A percentile compares a stretch with the other conserved stretches of the same genome.
Evolutionary conservation across 30 jellyfish, hydroid and myxozoan genomes (phyloP).

Genomic region (Pseudorhiza aurosa): DNA sequence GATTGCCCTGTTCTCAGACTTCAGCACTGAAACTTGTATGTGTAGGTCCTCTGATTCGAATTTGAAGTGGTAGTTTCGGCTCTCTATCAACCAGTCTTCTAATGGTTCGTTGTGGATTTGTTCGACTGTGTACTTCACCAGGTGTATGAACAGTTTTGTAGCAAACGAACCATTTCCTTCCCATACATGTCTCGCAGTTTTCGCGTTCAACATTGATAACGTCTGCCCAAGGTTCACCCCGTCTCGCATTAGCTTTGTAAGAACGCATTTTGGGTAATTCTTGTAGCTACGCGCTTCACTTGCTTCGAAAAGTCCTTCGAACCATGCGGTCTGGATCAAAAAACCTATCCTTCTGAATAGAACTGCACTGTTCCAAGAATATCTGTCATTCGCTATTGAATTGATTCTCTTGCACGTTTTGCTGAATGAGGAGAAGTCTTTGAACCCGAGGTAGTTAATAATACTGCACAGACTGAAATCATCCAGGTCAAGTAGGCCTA

Average conservation of each 20-base stretch:
- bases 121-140: constrained; percentile 10
- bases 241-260: constrained; percentile 18
- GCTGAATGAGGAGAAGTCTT: constrained; percentile 17
- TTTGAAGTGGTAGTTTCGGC: constrained; percentile 23
- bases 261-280: constrained; percentile 50
- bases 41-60: background rate
- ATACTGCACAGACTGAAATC: constrained; percentile 20
- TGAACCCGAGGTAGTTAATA: constrained; percentile 17
- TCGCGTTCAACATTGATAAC: constrained; percentile 17
- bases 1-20: constrained; percentile 1
- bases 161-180: constrained; percentile 43
- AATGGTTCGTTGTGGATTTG: constrained; percentile 42
- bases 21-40: constrained; percentile 31
- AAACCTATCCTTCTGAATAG: constrained; percentile 40
- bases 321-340: constrained; percentile 55
- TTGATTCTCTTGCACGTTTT: constrained; percentile 47
- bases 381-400: constrained; percentile 30
- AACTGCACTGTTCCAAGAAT: constrained; percentile 42
- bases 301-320: constrained; percentile 51
- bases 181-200: constrained; percentile 10
- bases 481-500: constrained; percentile 52
- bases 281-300: constrained; percentile 1
- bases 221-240: constrained; percentile 56
- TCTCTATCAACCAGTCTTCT: constrained; percentile 26
- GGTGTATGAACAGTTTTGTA: constrained; percentile 7